Conservation (phyloP, 23 tunicate species). For the Halocynthia aurantium region DNA sequence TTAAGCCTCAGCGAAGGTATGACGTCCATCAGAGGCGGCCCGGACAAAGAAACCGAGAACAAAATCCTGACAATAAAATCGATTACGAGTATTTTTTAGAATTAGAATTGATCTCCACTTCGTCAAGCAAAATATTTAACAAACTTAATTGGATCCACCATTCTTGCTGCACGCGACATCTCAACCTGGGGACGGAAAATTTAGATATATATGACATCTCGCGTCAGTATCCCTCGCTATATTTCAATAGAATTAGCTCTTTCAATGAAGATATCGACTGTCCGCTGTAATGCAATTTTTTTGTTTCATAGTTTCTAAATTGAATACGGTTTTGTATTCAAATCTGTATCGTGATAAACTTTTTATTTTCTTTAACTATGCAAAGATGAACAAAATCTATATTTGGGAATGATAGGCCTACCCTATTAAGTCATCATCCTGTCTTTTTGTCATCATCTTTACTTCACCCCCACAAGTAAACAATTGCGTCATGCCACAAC, state of each 20-base stretch:
- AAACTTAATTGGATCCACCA: constrained; percentile 21
- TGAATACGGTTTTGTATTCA: too few relatives aligned
- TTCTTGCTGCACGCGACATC: constrained; percentile 15
- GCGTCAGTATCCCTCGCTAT: constrained; percentile 17
- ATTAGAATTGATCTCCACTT: constrained; percentile 12
- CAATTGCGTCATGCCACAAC: too few relatives aligned
- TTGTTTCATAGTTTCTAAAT: neutral
- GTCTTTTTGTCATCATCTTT: too few relatives aligned
- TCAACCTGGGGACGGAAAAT: neutral
- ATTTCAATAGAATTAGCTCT: constrained; percentile 10
- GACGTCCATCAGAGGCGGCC: neutral
- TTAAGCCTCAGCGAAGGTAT: neutral
- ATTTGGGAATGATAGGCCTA: too few relatives aligned
- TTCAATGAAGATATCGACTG: neutral
- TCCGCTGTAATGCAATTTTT: constrained; percentile 5
- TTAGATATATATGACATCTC: neutral
- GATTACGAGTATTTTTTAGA: constrained; percentile 7
- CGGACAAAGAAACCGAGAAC: neutral
- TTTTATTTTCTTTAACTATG: too few relatives aligned
- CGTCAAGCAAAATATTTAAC: constrained; percentile 13
- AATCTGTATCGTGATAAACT: too few relatives aligned
- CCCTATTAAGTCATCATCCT: too few relatives aligned
- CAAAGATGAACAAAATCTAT: too few relatives aligned
- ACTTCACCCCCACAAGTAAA: too few relatives aligned
- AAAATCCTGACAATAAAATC: neutral